Evolutionary conservation across 2,113 vertebrate species (phyloP).

Genomic region (Azemiops feae): DNA sequence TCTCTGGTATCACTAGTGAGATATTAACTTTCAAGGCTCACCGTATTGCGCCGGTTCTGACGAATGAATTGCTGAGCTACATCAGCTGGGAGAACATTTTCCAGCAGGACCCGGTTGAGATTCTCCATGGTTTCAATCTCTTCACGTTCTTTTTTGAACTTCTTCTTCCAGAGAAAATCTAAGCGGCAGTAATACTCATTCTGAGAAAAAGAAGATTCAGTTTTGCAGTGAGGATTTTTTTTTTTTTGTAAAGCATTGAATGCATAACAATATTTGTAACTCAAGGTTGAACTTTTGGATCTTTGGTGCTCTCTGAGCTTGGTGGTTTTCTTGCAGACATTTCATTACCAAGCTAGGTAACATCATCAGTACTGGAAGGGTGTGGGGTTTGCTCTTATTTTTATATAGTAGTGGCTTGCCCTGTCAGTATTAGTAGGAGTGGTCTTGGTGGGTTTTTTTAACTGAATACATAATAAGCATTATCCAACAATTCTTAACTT

Average conservation of each 20-base stretch:
- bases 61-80: conserved; percentile 84
- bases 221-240: not conserved
- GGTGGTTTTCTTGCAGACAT: no score
- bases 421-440: no score
- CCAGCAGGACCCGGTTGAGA: conserved; percentile 83
- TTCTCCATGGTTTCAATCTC: conserved; percentile 89
- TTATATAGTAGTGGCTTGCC: no score
- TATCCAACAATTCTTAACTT: not conserved
- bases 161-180: conserved; percentile 84
- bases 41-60: conserved; percentile 81
- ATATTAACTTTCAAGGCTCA: conserved; percentile 37
- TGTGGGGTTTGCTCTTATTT: no score
- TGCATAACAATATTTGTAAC: not conserved
- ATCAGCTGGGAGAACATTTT: conserved; percentile 84
- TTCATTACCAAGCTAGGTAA: no score
- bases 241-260: not conserved
- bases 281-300: no score
- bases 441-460: no score
- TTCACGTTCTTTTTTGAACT: conserved; percentile 78
- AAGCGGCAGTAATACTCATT: conserved; percentile 84
- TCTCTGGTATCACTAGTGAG: not conserved
- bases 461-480: not conserved
- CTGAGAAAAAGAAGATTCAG: conserved; percentile 51
- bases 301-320: no score
- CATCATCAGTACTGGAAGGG: no score